These are phyloP conservation scores for Chondrosia reniformis DNA, from an alignment of 37 sponge, comb jelly and placozoan species.

Conservation along the genomic window DNA sequence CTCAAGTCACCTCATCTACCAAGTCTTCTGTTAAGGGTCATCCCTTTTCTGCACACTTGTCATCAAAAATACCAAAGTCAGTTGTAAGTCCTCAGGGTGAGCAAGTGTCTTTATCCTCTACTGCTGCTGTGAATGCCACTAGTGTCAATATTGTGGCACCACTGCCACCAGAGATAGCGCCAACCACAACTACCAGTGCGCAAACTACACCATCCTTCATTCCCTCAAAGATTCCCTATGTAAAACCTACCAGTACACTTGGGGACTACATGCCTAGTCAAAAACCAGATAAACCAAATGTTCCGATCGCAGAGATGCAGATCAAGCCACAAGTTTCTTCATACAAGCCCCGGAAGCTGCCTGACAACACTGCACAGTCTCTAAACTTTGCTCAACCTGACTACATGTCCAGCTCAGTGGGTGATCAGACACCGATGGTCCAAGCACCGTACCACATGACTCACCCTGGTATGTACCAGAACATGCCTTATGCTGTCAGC, in stretches of 20 bases:
- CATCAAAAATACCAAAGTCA: background rate
- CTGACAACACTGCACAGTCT: no score
- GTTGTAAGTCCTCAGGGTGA: no score
- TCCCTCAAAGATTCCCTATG: background rate
- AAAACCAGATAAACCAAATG: no score
- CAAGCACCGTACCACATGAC: background rate
- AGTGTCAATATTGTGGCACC: no score
- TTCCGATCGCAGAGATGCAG: no score
- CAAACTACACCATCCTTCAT: background rate
- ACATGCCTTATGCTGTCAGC: background rate
- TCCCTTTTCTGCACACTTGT: background rate
- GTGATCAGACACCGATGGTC: no score
- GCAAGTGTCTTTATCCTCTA: no score
- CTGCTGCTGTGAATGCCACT: no score
- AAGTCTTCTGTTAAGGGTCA: background rate
- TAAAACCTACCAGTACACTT: background rate
- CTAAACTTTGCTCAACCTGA: no score
- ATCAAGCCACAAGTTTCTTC: no score
- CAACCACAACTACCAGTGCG: background rate
- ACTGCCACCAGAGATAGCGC: background rate
- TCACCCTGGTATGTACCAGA: background rate
- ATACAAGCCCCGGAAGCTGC: no score
- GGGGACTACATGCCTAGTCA: slow-evolving; percentile 17
- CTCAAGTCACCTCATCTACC: background rate
- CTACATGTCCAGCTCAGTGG: no score